These are phyloP conservation scores for Mionectes olivaceus DNA, from an alignment of 2,797 vertebrate genomes.

Conservation along the genomic window DNA sequence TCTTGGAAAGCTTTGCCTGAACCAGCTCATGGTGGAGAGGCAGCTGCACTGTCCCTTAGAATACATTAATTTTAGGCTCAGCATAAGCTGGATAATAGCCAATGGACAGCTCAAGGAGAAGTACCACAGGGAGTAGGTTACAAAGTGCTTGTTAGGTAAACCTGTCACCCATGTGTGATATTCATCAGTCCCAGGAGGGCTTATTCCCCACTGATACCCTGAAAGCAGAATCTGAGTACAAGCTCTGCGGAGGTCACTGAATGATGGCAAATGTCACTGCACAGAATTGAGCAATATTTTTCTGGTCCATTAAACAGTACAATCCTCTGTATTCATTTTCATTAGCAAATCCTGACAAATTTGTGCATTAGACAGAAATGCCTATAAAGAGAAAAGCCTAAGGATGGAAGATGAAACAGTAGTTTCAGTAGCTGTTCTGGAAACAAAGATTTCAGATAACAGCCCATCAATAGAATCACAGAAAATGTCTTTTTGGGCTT, in stretches of 20 bases:
- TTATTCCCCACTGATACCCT: not conserved
- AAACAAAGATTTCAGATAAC: conserved; percentile 4
- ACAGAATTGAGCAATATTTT: not conserved
- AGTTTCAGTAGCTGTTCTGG: not conserved
- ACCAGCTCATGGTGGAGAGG: not conserved
- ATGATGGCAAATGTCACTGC: not conserved
- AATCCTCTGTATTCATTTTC: not conserved
- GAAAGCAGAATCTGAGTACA: not conserved
- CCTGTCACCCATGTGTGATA: not conserved
- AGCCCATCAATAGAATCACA: not conserved
- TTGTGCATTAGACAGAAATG: not conserved
- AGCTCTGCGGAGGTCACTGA: not conserved
- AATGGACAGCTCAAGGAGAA: not conserved
- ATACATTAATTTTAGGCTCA: not conserved
- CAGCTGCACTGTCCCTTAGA: not conserved
- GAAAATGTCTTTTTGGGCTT: not conserved
- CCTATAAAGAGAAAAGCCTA: not conserved
- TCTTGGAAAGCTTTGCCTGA: not conserved
- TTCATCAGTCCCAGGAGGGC: not conserved
- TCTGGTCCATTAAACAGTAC: not conserved
- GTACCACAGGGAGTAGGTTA: not conserved
- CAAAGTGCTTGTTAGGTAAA: not conserved
- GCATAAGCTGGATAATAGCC: not conserved
- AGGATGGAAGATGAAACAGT: not conserved
- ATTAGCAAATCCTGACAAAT: not conserved